These are phyloP conservation scores for Cossypha polioptera DNA, from an alignment of 2,797 vertebrate genomes.

Conservation along the genomic window DNA sequence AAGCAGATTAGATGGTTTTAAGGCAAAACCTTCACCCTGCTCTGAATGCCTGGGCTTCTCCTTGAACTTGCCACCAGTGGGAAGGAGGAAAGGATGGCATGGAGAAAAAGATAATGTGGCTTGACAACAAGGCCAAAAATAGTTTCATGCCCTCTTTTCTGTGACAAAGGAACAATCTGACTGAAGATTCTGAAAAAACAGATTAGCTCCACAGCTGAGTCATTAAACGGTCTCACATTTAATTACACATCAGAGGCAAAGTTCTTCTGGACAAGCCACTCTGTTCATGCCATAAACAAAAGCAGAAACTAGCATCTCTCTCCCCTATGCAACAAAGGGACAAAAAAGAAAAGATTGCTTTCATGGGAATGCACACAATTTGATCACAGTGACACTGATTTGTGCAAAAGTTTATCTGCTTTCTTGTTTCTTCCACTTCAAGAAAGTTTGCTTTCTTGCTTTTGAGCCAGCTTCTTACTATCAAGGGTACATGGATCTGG, in stretches of 20 bases:
- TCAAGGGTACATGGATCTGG: neutral
- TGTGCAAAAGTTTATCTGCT: neutral
- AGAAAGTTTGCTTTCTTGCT: neutral
- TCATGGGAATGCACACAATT: neutral
- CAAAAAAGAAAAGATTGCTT: fast-evolving
- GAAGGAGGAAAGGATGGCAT: neutral
- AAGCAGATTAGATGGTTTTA: neutral
- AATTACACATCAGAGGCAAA: neutral
- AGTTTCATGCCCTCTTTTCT: neutral
- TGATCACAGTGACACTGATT: neutral
- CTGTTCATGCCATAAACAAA: neutral
- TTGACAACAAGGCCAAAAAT: neutral
- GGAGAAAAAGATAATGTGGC: fast-evolving
- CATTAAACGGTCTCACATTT: neutral
- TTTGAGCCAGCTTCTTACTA: neutral
- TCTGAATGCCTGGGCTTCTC: neutral
- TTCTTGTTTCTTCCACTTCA: neutral
- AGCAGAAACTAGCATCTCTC: neutral
- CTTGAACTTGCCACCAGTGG: neutral
- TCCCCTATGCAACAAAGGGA: neutral
- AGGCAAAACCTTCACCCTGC: neutral
- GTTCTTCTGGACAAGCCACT: neutral
- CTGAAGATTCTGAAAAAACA: neutral
- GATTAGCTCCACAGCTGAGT: neutral
- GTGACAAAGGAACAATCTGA: neutral